Percentiles rank a stretch among this genome's conserved stretches.
Conservation (phyloP, 2,888 invertebrate species). For the Gymnoscelis rufifasciata region DNA sequence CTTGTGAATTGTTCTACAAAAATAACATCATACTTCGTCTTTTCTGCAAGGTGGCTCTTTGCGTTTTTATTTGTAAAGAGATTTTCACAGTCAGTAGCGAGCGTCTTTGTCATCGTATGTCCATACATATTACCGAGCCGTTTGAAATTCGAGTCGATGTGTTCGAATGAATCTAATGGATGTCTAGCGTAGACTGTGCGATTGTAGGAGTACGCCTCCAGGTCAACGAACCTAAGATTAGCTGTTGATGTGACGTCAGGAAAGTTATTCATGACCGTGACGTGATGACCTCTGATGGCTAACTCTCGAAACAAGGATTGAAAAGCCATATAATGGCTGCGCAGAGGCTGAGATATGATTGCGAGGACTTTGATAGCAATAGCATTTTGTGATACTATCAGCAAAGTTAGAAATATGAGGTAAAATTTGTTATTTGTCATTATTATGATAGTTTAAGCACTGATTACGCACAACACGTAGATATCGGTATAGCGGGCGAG, state of each 20-base stretch:
- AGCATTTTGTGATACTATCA: conserved; percentile 26
- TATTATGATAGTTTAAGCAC: neutral
- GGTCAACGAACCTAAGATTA: conserved; percentile 72
- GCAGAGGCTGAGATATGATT: conserved; percentile 77
- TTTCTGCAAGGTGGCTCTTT: conserved; percentile 34
- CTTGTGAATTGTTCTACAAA: conserved; percentile 67
- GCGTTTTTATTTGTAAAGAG: conserved; percentile 46
- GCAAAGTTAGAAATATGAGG: neutral
- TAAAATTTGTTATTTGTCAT: neutral
- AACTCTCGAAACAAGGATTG: conserved; percentile 75
- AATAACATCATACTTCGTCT: conserved; percentile 59
- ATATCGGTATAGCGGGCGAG: neutral
- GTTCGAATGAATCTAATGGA: conserved; percentile 34
- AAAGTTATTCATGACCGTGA: conserved; percentile 81
- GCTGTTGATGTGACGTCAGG: conserved; percentile 52
- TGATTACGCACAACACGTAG: neutral
- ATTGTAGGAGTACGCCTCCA: conserved; percentile 36
- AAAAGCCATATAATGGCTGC: conserved; percentile 82
- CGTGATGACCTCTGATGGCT: conserved; percentile 75
- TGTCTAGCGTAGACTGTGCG: conserved; percentile 16
- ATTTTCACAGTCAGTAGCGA: conserved; percentile 9
- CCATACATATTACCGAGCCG: conserved; percentile 31
- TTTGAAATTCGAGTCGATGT: conserved; percentile 23
- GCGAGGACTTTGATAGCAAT: conserved; percentile 61
- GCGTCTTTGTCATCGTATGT: conserved; percentile 21